Evolutionary conservation across 2,797 vertebrate genomes (phyloP).

Genomic region (Cryptoprocta ferox): DNA sequence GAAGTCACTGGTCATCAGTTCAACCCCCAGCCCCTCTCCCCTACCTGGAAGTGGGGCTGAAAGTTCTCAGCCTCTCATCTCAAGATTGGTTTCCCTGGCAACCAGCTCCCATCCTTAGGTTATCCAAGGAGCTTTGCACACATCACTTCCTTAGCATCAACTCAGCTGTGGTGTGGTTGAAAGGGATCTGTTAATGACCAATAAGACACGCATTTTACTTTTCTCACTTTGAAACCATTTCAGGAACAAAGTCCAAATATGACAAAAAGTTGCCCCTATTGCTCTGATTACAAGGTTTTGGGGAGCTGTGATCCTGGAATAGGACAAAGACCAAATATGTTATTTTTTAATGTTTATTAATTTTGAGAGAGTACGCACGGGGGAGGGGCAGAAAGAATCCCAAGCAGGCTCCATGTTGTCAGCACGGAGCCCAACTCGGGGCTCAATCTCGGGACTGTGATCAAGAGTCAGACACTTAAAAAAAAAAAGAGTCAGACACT

Average conservation of each 20-base stretch:
- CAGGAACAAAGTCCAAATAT: neutral
- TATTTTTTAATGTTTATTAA: no score
- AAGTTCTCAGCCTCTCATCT: no score
- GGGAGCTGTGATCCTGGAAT: neutral
- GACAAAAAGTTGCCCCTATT: neutral
- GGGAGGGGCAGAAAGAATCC: no score
- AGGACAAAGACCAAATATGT: neutral
- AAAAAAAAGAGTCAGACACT: no score
- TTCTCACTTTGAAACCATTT: neutral
- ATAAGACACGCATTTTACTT: neutral
- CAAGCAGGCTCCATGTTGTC: no score
- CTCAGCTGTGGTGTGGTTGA: neutral
- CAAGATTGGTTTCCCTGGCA: neutral
- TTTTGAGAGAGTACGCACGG: no score
- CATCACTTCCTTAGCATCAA: neutral
- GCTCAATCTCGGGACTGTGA: no score
- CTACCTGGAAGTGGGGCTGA: neutral
- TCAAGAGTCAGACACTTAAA: no score
- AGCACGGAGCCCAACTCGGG: no score
- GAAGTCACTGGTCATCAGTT: neutral
- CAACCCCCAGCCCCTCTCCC: no score
- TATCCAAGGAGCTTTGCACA: neutral
- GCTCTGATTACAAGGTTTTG: neutral
- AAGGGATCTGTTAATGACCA: neutral
- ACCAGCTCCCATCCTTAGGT: neutral